Evolutionary conservation across 2,888 invertebrate species (phyloP).

Genomic region (Drosophila mulleri): DNA sequence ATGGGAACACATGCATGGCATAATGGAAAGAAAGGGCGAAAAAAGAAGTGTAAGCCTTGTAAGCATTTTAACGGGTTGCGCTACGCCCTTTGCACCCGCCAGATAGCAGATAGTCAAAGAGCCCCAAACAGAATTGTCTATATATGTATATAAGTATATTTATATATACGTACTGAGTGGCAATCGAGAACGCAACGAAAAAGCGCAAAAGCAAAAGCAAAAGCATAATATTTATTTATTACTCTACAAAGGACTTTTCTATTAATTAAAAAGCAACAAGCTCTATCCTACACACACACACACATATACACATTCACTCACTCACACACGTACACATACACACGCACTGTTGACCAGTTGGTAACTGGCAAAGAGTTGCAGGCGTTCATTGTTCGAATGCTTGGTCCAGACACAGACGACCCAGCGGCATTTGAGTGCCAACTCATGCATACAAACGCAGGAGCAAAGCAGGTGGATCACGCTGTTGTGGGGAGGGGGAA

Average conservation of each 20-base stretch:
- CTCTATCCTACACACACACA: conserved; percentile 36
- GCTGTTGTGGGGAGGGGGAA: neutral
- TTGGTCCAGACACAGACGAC: conserved; percentile 56
- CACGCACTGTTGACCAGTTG: conserved; percentile 30
- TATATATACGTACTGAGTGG: conserved; percentile 34
- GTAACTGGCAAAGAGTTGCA: conserved; percentile 46
- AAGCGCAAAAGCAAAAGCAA: conserved; percentile 79
- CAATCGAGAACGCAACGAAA: conserved; percentile 55
- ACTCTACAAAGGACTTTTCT: conserved; percentile 84
- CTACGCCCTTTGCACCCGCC: neutral
- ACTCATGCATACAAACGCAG: conserved; percentile 52
- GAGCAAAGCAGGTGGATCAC: neutral
- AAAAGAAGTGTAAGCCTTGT: conserved; percentile 8
- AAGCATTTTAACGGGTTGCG: conserved; percentile 12
- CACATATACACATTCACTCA: neutral
- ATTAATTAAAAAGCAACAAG: conserved; percentile 85
- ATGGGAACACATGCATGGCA: conserved; percentile 5
- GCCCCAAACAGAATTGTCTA: conserved; percentile 7
- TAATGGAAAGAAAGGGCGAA: conserved; percentile 10
- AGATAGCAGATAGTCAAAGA: conserved; percentile 37
- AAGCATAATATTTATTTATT: conserved; percentile 84
- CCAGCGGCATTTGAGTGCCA: conserved; percentile 67
- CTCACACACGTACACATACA: conserved; percentile 18
- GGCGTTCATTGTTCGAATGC: conserved; percentile 59
- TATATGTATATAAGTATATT: neutral